phyloP scores from a whole-genome alignment of 2,113 vertebrate genomes.

The Alligator mississippiensis region DNA sequence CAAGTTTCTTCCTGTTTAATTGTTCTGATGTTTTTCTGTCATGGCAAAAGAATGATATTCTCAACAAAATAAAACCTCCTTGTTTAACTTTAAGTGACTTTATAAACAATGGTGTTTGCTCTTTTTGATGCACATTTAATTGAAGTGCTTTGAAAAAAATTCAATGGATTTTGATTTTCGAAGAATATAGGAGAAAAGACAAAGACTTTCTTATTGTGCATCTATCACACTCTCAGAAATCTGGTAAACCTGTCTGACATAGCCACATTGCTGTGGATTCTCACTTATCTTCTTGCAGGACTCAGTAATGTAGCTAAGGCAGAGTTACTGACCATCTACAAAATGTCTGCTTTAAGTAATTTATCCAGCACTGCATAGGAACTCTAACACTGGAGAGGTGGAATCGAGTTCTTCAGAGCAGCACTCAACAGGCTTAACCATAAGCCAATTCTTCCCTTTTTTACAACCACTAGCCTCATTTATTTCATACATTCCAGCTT shows the following conservation, averaged over 20 bases:
- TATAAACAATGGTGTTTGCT: background rate
- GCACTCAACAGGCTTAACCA: background rate
- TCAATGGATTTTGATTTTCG: background rate
- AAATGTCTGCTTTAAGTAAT: no score
- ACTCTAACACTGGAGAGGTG: background rate
- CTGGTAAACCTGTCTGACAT: rapidly evolving
- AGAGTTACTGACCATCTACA: background rate
- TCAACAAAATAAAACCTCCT: background rate
- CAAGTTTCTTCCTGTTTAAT: background rate
- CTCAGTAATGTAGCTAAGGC: background rate
- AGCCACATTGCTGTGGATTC: rapidly evolving
- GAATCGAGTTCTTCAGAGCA: background rate
- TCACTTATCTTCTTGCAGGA: rapidly evolving
- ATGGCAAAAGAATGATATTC: background rate
- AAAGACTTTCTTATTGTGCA: background rate
- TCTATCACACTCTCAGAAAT: rapidly evolving
- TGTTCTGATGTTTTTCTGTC: background rate
- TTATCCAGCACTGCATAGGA: background rate
- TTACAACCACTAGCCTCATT: no score
- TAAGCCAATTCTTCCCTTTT: background rate
- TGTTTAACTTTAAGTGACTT: background rate
- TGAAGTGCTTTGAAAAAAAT: background rate
- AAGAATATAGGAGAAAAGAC: background rate
- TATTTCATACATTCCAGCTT: background rate
- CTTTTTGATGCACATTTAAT: background rate